phyloP scores from a whole-genome alignment of 2,113 vertebrate genomes.

The Malaclemys terrapin region DNA sequence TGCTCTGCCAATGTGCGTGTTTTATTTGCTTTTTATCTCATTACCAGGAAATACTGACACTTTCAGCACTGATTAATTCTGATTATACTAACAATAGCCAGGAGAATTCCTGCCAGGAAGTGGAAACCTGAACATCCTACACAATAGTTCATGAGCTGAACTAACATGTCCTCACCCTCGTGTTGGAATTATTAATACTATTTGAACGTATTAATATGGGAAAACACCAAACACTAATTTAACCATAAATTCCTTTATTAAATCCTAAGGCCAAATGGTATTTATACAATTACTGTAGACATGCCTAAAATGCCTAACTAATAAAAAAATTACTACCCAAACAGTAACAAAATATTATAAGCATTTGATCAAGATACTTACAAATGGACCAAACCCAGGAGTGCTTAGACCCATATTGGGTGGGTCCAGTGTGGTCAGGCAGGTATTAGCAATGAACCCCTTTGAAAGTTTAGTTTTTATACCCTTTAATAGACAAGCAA shows the following conservation, averaged over 20 bases:
- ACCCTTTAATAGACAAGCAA: too few species aligned
- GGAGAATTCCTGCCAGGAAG: not conserved
- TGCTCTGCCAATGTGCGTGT: not conserved
- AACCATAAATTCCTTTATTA: not conserved
- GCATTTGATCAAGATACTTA: not conserved
- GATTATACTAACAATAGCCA: not conserved
- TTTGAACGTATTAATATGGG: not conserved
- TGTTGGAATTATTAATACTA: not conserved
- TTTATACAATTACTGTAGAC: not conserved
- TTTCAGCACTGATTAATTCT: not conserved
- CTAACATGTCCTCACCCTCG: not conserved
- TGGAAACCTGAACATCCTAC: not conserved
- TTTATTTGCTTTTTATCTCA: slow-evolving; percentile 57
- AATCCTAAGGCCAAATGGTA: not conserved
- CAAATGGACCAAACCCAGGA: not conserved
- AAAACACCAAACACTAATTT: not conserved
- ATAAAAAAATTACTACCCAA: not conserved
- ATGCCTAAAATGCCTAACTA: not conserved
- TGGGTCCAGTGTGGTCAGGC: not conserved
- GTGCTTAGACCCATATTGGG: not conserved
- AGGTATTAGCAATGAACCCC: not conserved
- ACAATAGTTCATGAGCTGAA: not conserved
- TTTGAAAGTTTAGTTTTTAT: not conserved
- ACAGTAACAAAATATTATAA: not conserved
- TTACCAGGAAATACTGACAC: slow-evolving; percentile 35